These are phyloP conservation scores for Paradoxurus hermaphroditus DNA, from an alignment of 2,113 vertebrate species.

Conservation along the genomic window DNA sequence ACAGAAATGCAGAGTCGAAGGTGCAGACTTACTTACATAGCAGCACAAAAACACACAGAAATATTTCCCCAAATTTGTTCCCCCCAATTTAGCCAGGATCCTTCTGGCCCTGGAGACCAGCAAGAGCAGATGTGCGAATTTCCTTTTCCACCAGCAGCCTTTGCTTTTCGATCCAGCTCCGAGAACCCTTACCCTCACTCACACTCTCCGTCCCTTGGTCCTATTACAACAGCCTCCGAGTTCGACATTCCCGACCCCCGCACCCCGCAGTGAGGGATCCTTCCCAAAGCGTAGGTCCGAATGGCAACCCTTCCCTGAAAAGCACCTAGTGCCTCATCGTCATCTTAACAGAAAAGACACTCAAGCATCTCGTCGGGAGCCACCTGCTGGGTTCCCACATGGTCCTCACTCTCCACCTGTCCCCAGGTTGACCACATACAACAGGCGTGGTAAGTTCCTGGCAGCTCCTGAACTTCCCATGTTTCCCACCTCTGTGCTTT, in stretches of 20 bases:
- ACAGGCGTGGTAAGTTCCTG: neutral
- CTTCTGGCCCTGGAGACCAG: neutral
- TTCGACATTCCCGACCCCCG: neutral
- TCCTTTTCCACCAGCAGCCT: neutral
- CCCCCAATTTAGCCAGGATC: neutral
- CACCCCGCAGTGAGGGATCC: neutral
- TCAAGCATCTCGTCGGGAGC: neutral
- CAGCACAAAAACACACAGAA: neutral
- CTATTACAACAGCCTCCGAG: neutral
- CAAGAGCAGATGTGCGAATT: neutral
- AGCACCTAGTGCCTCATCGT: neutral
- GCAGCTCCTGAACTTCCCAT: neutral
- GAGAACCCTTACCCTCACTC: rapidly evolving
- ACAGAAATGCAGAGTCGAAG: neutral
- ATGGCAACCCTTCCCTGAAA: neutral
- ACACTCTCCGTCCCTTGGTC: neutral
- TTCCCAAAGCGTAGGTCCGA: neutral
- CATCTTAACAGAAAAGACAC: neutral
- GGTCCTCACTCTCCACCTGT: neutral
- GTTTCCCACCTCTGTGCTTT: neutral
- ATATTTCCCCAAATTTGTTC: neutral
- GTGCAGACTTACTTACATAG: neutral
- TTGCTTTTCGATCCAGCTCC: neutral
- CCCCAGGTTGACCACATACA: neutral
- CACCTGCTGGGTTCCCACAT: neutral